phyloP scores from a whole-genome alignment of 2,888 invertebrate genomes.

The Crematogaster levior region DNA sequence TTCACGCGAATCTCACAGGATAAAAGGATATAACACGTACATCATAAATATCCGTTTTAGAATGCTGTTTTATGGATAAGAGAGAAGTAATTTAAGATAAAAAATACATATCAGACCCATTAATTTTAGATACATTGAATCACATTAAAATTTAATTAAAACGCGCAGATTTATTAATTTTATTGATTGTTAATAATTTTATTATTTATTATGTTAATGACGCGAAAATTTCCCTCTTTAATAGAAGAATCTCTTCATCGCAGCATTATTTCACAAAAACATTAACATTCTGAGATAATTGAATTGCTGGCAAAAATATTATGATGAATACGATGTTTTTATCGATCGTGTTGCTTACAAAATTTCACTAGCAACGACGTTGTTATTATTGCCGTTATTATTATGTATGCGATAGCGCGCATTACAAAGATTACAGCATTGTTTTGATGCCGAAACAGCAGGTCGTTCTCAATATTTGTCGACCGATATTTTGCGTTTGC shows the following conservation, averaged over 20 bases:
- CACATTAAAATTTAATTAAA: neutral
- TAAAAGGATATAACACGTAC: neutral
- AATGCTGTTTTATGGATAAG: neutral
- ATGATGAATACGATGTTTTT: neutral
- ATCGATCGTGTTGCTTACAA: neutral
- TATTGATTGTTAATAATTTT: no score
- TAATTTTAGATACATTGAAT: neutral
- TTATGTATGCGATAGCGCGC: neutral
- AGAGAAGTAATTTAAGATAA: neutral
- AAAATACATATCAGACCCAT: neutral
- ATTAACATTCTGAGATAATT: neutral
- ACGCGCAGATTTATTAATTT: neutral
- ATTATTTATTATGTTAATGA: neutral
- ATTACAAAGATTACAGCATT: slow-evolving; percentile 1
- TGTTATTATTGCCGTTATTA: neutral
- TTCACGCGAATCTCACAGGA: neutral
- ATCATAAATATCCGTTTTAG: neutral
- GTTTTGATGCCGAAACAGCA: slow-evolving; percentile 56
- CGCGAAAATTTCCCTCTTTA: neutral
- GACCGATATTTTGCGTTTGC: slow-evolving; percentile 49
- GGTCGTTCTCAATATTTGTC: slow-evolving; percentile 55
- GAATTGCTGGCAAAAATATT: neutral
- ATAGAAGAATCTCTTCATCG: neutral
- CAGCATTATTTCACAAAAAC: neutral
- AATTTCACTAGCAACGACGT: slow-evolving; percentile 16